phyloP scores from a whole-genome alignment of 2,888 invertebrate genomes.

The Carabus problematicus region DNA sequence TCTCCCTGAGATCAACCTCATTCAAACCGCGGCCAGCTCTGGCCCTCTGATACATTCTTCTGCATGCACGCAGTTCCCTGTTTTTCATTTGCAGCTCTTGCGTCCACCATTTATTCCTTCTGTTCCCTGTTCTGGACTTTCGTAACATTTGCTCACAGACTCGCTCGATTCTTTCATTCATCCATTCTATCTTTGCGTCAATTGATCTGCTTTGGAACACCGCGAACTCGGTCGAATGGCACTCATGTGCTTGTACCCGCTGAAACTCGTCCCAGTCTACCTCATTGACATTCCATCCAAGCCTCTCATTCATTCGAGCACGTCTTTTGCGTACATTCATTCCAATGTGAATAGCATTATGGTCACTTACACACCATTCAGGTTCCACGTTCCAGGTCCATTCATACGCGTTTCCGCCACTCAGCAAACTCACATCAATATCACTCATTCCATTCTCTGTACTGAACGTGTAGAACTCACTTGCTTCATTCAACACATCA shows the following conservation, averaged over 20 bases:
- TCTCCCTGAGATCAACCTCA: not conserved
- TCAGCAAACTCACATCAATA: not conserved
- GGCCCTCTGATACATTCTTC: not conserved
- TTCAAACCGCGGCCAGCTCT: not conserved
- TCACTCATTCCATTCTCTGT: not conserved
- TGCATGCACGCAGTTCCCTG: not conserved
- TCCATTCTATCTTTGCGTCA: too few species aligned
- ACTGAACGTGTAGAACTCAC: too few species aligned
- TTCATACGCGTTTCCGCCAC: not conserved
- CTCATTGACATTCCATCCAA: not conserved
- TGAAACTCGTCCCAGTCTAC: not conserved
- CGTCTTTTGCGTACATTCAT: not conserved
- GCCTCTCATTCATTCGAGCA: not conserved
- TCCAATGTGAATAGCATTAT: not conserved
- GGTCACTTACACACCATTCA: slow-evolving; percentile 2
- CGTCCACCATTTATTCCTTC: not conserved
- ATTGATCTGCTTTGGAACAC: too few species aligned
- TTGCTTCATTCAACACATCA: too few species aligned
- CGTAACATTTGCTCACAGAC: too few species aligned
- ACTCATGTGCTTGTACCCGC: too few species aligned
- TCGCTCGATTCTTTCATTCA: too few species aligned
- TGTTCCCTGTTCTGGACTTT: too few species aligned
- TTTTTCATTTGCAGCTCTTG: not conserved
- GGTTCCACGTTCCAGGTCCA: not conserved
- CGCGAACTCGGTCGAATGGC: too few species aligned